Base-by-base conservation (phyloP, 2,888 invertebrate species). In the Drosophila fungiperda region DNA sequence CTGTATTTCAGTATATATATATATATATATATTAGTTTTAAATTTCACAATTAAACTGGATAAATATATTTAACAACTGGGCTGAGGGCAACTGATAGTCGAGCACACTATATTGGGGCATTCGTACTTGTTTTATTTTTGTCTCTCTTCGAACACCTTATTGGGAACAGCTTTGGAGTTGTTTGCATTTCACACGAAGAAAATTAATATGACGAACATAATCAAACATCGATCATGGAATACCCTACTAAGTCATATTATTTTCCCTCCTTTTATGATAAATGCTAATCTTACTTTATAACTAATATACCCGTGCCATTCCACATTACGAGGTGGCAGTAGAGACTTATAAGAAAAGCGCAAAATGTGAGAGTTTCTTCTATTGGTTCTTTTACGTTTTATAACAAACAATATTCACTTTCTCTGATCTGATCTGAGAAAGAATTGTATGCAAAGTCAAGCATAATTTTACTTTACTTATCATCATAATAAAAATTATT, bases 181-280 rank as follows among this genome's bases (percentile, higher is more conserved):
- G 62, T 80, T 78, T 83, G 68, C 73, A 71, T 65, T 71, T 73
- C 40, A 72, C 68, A 64, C 62, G 36, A 38, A 65, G 49, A 57
- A 78, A 62, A 38, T 26, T 32, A 53, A 36, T n/a, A 7, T n/a
- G 2, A 12, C 2, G 4, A 23, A 15, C 40, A 3, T 7, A n/a
- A 3, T 36, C 35, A 7, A 7, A 1, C n/a, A 23, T 6, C 26
- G 52, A 36, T 42, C 50, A 1, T 7, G 2, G 17, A 6, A 66
- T 45, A 45, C 50, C 55, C 60, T 53, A 15, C 15, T 4, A 15
- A 20, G 15, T 8, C 3, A 15, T 8, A 45, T 4, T 8, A 15
- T 15, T 45, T 7, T 20, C 20, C 42, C 7, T 12, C 7, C 20
- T 7, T 20, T 12, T 12, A 20, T 20, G 12, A 12, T 45, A 1